Evolutionary conservation across 2,797 vertebrate species (phyloP).

Genomic region (Rhinichthys osculus): DNA sequence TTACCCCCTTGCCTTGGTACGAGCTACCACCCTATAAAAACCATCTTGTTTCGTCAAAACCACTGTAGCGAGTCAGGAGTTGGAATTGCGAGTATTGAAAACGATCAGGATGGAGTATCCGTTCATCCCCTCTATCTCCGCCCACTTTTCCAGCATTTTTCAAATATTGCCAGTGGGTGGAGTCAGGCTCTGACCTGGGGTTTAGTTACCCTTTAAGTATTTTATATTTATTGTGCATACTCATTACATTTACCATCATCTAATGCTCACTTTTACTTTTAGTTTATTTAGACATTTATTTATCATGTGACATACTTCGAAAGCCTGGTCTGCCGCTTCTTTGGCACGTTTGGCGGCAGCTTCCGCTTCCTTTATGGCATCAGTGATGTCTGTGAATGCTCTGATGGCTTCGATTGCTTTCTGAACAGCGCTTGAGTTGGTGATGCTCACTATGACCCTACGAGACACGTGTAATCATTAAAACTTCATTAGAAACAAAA

Average conservation of each 20-base stretch:
- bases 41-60: no score
- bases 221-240: not conserved
- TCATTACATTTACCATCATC: not conserved
- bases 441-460: conserved; percentile 79
- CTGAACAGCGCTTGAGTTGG: conserved; percentile 72
- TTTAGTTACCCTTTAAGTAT: not conserved
- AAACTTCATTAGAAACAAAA: not conserved
- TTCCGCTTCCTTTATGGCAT: conserved; percentile 77
- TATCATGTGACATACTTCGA: conserved; percentile 21
- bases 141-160: no score
- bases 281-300: not conserved
- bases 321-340: conserved; percentile 69
- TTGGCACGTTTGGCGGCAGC: conserved; percentile 78
- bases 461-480: conserved; percentile 29
- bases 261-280: not conserved
- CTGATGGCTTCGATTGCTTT: conserved; percentile 73
- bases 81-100: no score
- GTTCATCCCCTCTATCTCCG: no score
- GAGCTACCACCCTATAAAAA: no score
- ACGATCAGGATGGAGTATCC: no score
- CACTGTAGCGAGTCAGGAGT: no score
- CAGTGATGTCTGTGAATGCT: conserved; percentile 76
- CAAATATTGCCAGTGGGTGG: no score
- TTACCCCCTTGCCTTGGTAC: no score
- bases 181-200: no score